A percentile compares a stretch with the other conserved stretches of the same genome.
These are phyloP conservation scores for Athetis lepigone DNA, from an alignment of 2,888 invertebrate genomes.

Conservation along the genomic window DNA sequence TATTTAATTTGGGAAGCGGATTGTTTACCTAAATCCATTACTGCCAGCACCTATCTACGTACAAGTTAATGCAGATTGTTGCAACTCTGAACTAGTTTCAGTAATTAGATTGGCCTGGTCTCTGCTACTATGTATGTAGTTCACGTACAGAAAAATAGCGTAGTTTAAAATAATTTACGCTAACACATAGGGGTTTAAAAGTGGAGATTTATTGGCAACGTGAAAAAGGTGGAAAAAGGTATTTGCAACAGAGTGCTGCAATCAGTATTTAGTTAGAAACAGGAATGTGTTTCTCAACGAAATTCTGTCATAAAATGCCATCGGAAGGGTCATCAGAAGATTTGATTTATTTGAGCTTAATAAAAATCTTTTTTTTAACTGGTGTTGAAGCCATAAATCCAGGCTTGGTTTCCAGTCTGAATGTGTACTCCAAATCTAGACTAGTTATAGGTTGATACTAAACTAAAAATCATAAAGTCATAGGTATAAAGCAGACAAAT, in stretches of 20 bases:
- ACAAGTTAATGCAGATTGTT: constrained; percentile 23
- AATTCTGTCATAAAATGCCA: no score
- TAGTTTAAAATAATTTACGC: neutral
- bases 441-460: no score
- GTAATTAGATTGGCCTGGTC: constrained; percentile 64
- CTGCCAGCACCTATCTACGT: neutral
- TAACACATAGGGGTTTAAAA: neutral
- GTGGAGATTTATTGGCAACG: neutral
- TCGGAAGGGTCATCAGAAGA: no score
- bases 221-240: neutral
- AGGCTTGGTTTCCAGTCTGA: no score
- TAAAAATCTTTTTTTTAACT: no score
- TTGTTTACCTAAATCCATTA: constrained; percentile 37
- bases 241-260: neutral
- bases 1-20: neutral
- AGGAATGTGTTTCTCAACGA: no score
- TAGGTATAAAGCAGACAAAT: no score
- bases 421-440: no score
- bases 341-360: no score
- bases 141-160: neutral
- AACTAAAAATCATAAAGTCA: no score
- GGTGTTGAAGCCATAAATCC: no score
- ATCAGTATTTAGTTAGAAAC: no score
- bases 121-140: constrained; percentile 16
- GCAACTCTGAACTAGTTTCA: constrained; percentile 49